These are phyloP conservation scores for Microtus richardsoni DNA, from an alignment of 2,113 vertebrate species.

Conservation along the genomic window DNA sequence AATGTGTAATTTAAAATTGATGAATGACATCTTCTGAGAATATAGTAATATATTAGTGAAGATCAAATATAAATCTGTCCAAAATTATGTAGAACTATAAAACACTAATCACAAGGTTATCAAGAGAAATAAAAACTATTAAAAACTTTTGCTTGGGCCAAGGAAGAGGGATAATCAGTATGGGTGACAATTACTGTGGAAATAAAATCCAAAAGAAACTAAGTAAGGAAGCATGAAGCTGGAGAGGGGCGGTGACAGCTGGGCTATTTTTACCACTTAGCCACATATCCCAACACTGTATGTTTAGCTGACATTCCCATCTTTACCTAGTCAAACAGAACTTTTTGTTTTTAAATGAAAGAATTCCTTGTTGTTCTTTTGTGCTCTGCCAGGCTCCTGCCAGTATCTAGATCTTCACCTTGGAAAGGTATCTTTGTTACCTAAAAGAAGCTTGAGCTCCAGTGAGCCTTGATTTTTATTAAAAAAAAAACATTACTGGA, in stretches of 20 bases:
- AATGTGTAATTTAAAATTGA: neutral
- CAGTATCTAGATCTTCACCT: conserved; percentile 70
- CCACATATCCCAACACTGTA: no score
- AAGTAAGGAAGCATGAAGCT: neutral
- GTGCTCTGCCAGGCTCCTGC: conserved; percentile 65
- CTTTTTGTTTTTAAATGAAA: neutral
- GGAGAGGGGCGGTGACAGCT: neutral
- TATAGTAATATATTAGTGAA: neutral
- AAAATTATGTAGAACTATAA: neutral
- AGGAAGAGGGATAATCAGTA: accelerated
- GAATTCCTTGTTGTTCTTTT: conserved; percentile 56
- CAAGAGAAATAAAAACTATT: neutral
- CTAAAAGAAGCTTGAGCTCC: conserved; percentile 70
- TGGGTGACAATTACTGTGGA: neutral
- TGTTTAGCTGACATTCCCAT: neutral
- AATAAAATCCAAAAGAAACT: neutral
- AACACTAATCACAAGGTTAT: neutral
- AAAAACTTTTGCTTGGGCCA: neutral
- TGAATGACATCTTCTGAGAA: conserved; percentile 15
- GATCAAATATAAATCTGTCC: neutral
- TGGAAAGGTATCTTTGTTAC: conserved; percentile 75
- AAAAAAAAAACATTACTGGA: conserved; percentile 69
- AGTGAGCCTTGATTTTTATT: conserved; percentile 75
- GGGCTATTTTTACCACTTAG: neutral
- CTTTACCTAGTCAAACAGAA: neutral